Conservation (phyloP, 1,140 invertebrate genomes). For the Zophobas morio region DNA sequence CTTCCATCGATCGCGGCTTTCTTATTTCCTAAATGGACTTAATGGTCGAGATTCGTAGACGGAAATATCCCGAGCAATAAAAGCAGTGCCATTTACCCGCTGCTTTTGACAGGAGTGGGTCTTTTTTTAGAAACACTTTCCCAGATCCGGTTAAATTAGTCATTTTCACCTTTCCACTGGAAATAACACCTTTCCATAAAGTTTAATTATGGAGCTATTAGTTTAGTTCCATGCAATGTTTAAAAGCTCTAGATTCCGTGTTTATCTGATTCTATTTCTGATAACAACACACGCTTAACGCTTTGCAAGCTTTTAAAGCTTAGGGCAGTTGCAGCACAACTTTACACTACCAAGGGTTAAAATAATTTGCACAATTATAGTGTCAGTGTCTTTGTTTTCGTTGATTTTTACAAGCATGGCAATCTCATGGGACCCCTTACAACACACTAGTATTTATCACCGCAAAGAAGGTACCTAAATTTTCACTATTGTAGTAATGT, state of each 20-base stretch:
- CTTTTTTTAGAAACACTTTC: constrained; percentile 41
- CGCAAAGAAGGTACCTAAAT: constrained; percentile 68
- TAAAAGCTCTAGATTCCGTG: constrained; percentile 53
- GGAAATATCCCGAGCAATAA: background rate
- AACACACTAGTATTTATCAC: constrained; percentile 79
- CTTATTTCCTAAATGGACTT: constrained; percentile 6
- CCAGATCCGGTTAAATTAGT: constrained; percentile 12
- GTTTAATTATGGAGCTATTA: constrained; percentile 51
- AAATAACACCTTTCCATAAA: constrained; percentile 48
- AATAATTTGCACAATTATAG: constrained; percentile 26
- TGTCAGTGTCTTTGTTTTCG: background rate
- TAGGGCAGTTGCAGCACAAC: constrained; percentile 32
- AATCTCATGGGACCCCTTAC: constrained; percentile 71
- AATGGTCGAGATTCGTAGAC: constrained; percentile 3
- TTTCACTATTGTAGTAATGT: background rate
- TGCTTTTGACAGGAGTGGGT: constrained; percentile 17
- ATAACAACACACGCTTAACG: constrained; percentile 54
- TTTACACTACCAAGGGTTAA: constrained; percentile 30
- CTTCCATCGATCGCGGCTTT: background rate
- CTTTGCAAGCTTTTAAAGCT: constrained; percentile 50
- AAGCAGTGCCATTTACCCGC: background rate
- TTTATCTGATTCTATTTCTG: constrained; percentile 60
- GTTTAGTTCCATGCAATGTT: constrained; percentile 56
- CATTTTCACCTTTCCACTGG: constrained; percentile 28
- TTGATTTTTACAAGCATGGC: constrained; percentile 45